These are phyloP conservation scores for Acleris holmiana DNA, from an alignment of 2,888 invertebrate species.

Conservation along the genomic window DNA sequence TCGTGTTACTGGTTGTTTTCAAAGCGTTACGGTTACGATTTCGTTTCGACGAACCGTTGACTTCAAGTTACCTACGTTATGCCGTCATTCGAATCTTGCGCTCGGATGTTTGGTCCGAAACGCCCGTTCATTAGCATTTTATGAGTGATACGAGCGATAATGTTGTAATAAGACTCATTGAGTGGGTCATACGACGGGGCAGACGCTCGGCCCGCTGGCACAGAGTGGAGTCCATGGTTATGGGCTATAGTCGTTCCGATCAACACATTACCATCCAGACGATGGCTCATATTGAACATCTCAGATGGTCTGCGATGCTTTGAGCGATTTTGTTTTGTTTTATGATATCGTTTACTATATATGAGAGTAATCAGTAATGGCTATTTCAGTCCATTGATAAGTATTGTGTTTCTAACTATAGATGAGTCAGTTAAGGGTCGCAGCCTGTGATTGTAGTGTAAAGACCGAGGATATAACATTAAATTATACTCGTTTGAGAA, in stretches of 20 bases:
- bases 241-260: constrained; percentile 67
- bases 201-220: constrained; percentile 71
- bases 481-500: no score
- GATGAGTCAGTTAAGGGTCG: no score
- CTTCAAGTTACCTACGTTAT: constrained; percentile 80
- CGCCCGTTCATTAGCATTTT: constrained; percentile 83
- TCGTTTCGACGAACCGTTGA: constrained; percentile 80
- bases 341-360: constrained; percentile 53
- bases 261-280: constrained; percentile 67
- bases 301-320: constrained; percentile 55
- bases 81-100: constrained; percentile 82
- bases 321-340: constrained; percentile 60
- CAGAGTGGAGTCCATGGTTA: constrained; percentile 66
- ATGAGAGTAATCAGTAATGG: constrained; percentile 43
- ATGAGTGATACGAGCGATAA: constrained; percentile 83
- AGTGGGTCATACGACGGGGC: constrained; percentile 78
- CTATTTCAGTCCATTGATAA: constrained; percentile 12
- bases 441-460: no score
- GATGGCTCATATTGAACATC: constrained; percentile 65
- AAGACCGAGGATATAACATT: no score
- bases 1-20: constrained; percentile 81
- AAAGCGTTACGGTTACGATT: constrained; percentile 79
- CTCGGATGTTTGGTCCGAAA: constrained; percentile 83
- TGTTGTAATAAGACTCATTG: constrained; percentile 82
- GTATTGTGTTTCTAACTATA: constrained; percentile 1